Base-by-base conservation (phyloP, 2,113 vertebrate genomes). In the Cyprinodon variegatus region DNA sequence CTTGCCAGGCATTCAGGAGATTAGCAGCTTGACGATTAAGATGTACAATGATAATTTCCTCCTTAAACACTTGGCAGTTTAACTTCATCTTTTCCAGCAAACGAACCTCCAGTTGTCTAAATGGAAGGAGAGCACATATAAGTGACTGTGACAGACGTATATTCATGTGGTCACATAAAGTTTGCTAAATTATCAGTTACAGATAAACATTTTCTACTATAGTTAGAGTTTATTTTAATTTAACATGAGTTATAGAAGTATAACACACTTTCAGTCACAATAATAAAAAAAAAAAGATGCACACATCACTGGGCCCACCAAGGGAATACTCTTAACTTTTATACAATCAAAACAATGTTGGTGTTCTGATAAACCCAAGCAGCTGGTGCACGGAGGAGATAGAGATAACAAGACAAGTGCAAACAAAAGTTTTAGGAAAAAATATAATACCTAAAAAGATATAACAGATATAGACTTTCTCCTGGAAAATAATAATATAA, bases 41-140 rank as follows among this genome's bases (percentile, higher is more conserved):
- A 88, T 91, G 92, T 0, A 94, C 91, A 43, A 94, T 78, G 67
- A 88, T 86, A 70, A 92, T 92, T 64, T 93, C 93, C 76, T 94
- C 93, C 89, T 93, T 90, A 76, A 95, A 94, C 75, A 95, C 81
- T 64, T 92, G 88, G n/a, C 80, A 93, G 76, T 93, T 91, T 57
- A 94, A 89, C 81, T 85, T 93, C 88, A 94, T 92, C 80, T 89
- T 90, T 70, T 90, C 83, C 81, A 94, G 83, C 68, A 95, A 78
- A 61, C 79, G 86, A 61, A 91, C 74, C 22, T 95, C 93, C 61
- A 91, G 45, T 73, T 87, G 86, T 66, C 93, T 94, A 86, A 66
- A 79, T 39, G 59, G 20, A 20, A 63, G 74, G 62, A 82, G 14
- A 74, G 48, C n/a, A 65, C 6, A 70, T 75, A 60, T 67, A 0